Percentiles rank a stretch among this genome's conserved stretches.
Conservation (phyloP, 2,797 vertebrate genomes). For the Leptoclinus maculatus region DNA sequence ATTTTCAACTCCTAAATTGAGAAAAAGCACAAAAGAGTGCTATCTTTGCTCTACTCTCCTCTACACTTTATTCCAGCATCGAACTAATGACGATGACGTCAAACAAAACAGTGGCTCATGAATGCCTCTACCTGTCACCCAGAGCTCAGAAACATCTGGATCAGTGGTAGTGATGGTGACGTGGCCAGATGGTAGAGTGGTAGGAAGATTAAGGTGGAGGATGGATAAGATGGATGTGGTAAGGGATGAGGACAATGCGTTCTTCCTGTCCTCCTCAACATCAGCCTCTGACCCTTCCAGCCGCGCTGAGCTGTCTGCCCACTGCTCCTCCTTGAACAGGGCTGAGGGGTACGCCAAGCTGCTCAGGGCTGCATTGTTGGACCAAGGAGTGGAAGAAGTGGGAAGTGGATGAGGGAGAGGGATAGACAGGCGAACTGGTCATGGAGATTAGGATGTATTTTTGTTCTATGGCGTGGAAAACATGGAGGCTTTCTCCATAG, state of each 20-base stretch:
- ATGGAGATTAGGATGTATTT: constrained; percentile 26
- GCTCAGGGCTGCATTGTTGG: constrained; percentile 68
- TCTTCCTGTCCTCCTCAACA: constrained; percentile 55
- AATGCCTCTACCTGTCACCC: constrained; percentile 75
- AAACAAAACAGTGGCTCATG: constrained; percentile 27
- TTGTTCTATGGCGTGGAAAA: neutral
- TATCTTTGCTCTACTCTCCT: neutral
- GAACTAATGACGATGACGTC: constrained; percentile 13
- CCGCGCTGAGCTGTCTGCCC: constrained; percentile 52
- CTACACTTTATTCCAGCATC: neutral
- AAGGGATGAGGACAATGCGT: constrained; percentile 66
- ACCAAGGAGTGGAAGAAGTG: constrained; percentile 44
- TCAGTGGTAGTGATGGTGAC: constrained; percentile 31
- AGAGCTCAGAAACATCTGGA: constrained; percentile 66
- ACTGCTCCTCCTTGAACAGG: constrained; percentile 41
- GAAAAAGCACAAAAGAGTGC: neutral
- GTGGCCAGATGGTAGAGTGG: constrained; percentile 53
- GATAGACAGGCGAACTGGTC: constrained; percentile 30
- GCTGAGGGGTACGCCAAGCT: constrained; percentile 61
- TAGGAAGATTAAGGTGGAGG: constrained; percentile 63
- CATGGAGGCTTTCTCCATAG: neutral
- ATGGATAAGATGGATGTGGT: constrained; percentile 73
- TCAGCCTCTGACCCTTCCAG: constrained; percentile 56
- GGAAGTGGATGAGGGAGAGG: constrained; percentile 44
- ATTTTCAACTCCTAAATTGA: neutral